Conservation (phyloP, 2,888 invertebrate species). For the Ormyrus labotus region DNA sequence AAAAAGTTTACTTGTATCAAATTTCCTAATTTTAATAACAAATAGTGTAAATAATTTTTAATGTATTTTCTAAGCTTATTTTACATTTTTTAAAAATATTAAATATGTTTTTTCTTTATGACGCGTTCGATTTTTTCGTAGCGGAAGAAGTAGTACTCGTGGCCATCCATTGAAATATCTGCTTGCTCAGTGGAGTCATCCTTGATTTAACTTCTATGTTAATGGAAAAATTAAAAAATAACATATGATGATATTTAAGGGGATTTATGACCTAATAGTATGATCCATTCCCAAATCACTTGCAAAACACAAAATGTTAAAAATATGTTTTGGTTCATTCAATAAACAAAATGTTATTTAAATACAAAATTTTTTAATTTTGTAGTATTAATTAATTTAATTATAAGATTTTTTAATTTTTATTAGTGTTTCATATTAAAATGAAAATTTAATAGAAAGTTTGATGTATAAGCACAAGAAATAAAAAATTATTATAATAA, state of each 20-base stretch:
- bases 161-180: constrained; percentile 46
- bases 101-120: constrained; percentile 27
- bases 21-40: constrained; percentile 21
- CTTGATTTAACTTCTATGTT: constrained; percentile 37
- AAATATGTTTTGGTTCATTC: too few species aligned
- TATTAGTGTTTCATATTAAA: too few species aligned
- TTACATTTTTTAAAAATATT: constrained; percentile 48
- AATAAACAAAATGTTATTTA: too few species aligned
- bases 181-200: not conserved
- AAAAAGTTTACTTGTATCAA: constrained; percentile 18
- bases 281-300: too few species aligned
- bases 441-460: too few species aligned
- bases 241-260: constrained; percentile 20
- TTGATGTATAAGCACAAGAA: too few species aligned
- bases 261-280: not conserved
- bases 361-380: too few species aligned
- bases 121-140: constrained; percentile 4
- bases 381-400: too few species aligned
- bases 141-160: not conserved
- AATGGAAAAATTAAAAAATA: constrained; percentile 51
- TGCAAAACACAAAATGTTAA: too few species aligned
- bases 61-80: constrained; percentile 34
- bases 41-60: constrained; percentile 32
- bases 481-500: too few species aligned
- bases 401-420: too few species aligned